These are phyloP conservation scores for Neodontobutis hainanensis DNA, from an alignment of 2,113 vertebrate species.

Conservation along the genomic window DNA sequence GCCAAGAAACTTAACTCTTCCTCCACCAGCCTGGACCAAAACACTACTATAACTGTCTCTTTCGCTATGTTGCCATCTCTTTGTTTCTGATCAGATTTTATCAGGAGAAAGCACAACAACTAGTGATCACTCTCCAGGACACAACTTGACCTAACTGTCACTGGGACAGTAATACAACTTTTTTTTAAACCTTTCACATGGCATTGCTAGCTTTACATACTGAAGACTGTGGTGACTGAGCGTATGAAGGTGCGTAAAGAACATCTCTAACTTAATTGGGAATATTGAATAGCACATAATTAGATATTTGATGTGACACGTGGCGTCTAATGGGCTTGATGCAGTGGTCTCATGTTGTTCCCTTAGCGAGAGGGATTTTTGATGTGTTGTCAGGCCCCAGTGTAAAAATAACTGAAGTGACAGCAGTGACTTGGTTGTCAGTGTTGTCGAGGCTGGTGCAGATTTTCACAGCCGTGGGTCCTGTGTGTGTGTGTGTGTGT, in stretches of 20 bases:
- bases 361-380: conserved; percentile 76
- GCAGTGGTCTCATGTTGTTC: conserved; percentile 79
- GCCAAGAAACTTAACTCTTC: conserved; percentile 73
- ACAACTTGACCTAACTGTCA: conserved; percentile 66
- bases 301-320: conserved; percentile 78
- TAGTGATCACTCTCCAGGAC: conserved; percentile 61
- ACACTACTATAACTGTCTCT: conserved; percentile 23
- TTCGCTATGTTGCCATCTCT: conserved; percentile 30
- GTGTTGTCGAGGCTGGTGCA: conserved; percentile 76
- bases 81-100: conserved; percentile 65
- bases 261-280: conserved; percentile 77
- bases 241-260: conserved; percentile 51
- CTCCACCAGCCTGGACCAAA: conserved; percentile 46
- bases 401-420: conserved; percentile 82
- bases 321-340: conserved; percentile 79
- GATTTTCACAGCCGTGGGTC: conserved; percentile 78
- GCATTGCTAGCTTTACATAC: conserved; percentile 44
- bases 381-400: conserved; percentile 77
- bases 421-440: conserved; percentile 81
- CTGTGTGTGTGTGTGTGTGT: conserved; percentile 49
- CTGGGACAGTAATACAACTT: conserved; percentile 40
- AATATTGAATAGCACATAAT: conserved; percentile 79
- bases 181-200: conserved; percentile 3
- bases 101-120: conserved; percentile 51
- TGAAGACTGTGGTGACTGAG: conserved; percentile 52